Base-by-base conservation (phyloP, 64 coral and sea anemone genomes). In the Pocillopora verrucosa region DNA sequence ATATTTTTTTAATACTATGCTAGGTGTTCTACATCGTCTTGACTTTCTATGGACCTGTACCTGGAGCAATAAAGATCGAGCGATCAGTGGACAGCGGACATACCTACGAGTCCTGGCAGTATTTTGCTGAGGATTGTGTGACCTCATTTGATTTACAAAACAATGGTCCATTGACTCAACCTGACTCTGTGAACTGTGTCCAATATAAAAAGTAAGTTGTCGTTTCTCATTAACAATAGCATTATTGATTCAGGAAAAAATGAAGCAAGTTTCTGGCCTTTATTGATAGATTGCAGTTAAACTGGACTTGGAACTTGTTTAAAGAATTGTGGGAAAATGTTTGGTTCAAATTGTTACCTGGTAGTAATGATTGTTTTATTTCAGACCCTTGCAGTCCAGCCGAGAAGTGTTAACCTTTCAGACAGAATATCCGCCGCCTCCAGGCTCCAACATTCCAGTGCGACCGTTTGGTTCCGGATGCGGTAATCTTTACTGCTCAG, bases 141-240 rank as follows among this genome's bases (percentile, higher is more conserved):
- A 38, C 72, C 17, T 86, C 94, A 36, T 99, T 99, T 84, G 56
- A 70, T 37, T 83, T 95, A 76, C 76, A 22, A 20, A 91, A 99
- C 72, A 99, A 99, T 78, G 97, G 97, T 59, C 34, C 17, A 10
- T 65, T 99, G 41, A 36, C 56, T 56, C 15, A 95, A 73, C 97
- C 97, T 68, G 94, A 95, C 67, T 95, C 94, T 37, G 91, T 95
- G 19, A 99, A 99, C 72, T 98, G 96, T 24, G 78, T 95, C 25
- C 59, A 93, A 36, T 92, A 90, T 76, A n/a, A 75, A 11, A 84
- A 83, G 96, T 98, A 59, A 95, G 80, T 88, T 87, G 12, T 34
- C 11, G 30, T 60, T 73, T 12, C 14, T 56, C 76, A 51, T 51
- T 51, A 51, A 51, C 41, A 51, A 51, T 51, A 51, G 41, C 41